Conservation (phyloP, 2,797 vertebrate species). For the Pelobates cultripes region DNA sequence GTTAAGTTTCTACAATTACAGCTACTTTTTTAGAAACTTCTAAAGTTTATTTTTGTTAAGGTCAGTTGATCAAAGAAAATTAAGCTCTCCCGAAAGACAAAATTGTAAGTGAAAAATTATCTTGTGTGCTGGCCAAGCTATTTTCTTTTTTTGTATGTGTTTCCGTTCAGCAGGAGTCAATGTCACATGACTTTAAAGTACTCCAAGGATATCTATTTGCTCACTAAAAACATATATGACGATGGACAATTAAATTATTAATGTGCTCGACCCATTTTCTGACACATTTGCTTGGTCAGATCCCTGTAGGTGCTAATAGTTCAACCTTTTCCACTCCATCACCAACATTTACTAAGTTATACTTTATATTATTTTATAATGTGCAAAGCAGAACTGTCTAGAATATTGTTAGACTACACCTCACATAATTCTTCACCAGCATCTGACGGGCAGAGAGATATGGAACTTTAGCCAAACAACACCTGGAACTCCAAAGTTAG, state of each 20-base stretch:
- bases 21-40: background rate
- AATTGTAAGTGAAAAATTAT: slow-evolving; percentile 15
- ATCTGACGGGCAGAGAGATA: too few relatives aligned
- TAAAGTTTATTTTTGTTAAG: background rate
- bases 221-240: slow-evolving; percentile 29
- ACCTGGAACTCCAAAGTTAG: too few relatives aligned
- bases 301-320: background rate
- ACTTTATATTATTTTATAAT: too few relatives aligned
- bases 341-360: background rate
- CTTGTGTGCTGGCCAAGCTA: slow-evolving; percentile 18
- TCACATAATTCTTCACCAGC: too few relatives aligned
- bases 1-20: background rate
- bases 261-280: slow-evolving; percentile 13
- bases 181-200: slow-evolving; percentile 31
- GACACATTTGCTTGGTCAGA: background rate
- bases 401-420: too few relatives aligned
- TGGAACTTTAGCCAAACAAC: too few relatives aligned
- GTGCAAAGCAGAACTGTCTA: too few relatives aligned
- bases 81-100: slow-evolving; percentile 21
- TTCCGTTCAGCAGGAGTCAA: slow-evolving; percentile 44
- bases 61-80: slow-evolving; percentile 31
- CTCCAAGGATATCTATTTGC: slow-evolving; percentile 30
- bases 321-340: background rate
- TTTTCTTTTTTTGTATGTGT: background rate
- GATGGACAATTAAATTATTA: slow-evolving; percentile 29